Evolutionary conservation across 2,113 vertebrate genomes (phyloP).

Genomic region (Haliaeetus leucogaster): DNA sequence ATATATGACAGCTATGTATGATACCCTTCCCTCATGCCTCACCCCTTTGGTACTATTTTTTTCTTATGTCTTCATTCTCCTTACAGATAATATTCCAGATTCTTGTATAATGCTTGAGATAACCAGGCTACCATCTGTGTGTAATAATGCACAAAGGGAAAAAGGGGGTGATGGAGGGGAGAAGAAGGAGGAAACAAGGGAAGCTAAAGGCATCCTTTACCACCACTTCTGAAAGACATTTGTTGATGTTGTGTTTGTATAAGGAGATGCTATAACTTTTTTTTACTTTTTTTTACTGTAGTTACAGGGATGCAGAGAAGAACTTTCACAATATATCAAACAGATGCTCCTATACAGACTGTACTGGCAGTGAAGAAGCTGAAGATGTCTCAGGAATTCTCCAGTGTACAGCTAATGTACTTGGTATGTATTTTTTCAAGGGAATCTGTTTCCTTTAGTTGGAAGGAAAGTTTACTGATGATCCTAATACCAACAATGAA

Average conservation of each 20-base stretch:
- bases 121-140: background rate
- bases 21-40: background rate
- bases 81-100: background rate
- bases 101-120: background rate
- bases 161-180: background rate
- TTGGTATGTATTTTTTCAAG: slow-evolving; percentile 77
- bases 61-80: background rate
- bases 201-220: background rate
- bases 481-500: background rate
- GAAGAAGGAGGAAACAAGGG: background rate
- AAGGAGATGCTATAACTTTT: background rate
- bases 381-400: slow-evolving; percentile 94
- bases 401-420: slow-evolving; percentile 89
- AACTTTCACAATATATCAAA: slow-evolving; percentile 84
- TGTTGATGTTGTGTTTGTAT: background rate
- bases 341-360: slow-evolving; percentile 86
- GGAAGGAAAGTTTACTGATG: background rate
- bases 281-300: slow-evolving; percentile 40
- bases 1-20: background rate
- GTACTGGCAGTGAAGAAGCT: slow-evolving; percentile 83
- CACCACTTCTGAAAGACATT: background rate
- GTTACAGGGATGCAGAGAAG: slow-evolving; percentile 84
- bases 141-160: background rate
- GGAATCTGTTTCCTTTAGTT: background rate
- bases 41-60: background rate